Conservation (phyloP, 2,888 invertebrate species). For the Cordilura impudica region DNA sequence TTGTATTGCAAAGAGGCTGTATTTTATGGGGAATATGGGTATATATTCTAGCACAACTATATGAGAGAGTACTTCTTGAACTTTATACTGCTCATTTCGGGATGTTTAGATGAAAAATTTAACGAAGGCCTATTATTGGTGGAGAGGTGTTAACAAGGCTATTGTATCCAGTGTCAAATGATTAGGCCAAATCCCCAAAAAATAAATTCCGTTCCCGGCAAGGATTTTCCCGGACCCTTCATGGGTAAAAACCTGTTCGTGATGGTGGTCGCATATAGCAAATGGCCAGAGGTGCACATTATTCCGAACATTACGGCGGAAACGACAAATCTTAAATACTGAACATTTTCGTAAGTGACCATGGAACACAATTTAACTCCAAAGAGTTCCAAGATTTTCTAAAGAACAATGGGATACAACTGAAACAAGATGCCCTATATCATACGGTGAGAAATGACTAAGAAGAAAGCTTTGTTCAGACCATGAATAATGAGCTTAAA, state of each 20-base stretch:
- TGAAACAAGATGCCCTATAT: too few relatives aligned
- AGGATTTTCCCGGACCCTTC: slow-evolving; percentile 11
- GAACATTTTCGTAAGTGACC: slow-evolving; percentile 49
- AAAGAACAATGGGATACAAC: too few relatives aligned
- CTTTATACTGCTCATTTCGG: too few relatives aligned
- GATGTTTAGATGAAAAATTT: too few relatives aligned
- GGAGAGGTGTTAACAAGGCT: slow-evolving; percentile 10
- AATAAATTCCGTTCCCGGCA: not conserved
- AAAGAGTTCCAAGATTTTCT: too few relatives aligned
- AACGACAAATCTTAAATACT: slow-evolving; percentile 42
- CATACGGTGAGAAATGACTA: too few relatives aligned
- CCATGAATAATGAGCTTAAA: too few relatives aligned
- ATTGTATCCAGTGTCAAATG: slow-evolving; percentile 6
- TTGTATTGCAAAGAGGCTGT: slow-evolving; percentile 23
- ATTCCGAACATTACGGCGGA: slow-evolving; percentile 54
- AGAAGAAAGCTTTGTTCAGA: too few relatives aligned
- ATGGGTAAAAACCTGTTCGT: not conserved
- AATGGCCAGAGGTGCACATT: slow-evolving; percentile 64
- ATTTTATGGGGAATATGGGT: slow-evolving; percentile 4
- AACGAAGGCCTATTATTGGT: slow-evolving; percentile 13
- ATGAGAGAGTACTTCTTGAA: not conserved
- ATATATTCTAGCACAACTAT: not conserved
- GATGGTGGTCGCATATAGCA: slow-evolving; percentile 26
- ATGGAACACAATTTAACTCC: slow-evolving; percentile 57
- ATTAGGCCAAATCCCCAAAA: not conserved